Conservation (phyloP, 1,140 invertebrate species). For the Drosophila saltans region DNA sequence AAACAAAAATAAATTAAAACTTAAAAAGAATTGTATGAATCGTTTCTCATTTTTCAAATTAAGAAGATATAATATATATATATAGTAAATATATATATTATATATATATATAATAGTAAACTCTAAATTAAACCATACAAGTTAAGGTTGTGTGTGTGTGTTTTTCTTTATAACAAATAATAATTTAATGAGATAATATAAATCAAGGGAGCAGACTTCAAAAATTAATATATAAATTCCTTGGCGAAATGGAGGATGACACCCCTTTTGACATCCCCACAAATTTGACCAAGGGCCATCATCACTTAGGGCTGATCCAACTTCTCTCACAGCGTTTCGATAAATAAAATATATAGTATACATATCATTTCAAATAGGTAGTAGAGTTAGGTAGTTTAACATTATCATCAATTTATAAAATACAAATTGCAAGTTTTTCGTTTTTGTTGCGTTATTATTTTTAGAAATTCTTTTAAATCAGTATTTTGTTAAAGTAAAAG, state of each 20-base stretch:
- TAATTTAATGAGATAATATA: slow-evolving; percentile 81
- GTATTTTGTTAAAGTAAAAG: slow-evolving; percentile 51
- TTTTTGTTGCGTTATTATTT: slow-evolving; percentile 62
- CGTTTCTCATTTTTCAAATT: slow-evolving; percentile 50
- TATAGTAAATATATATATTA: no score
- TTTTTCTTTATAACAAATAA: slow-evolving; percentile 72
- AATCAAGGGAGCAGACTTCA: slow-evolving; percentile 77
- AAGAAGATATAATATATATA: not conserved
- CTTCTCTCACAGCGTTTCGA: slow-evolving; percentile 68
- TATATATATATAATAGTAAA: slow-evolving; percentile 35
- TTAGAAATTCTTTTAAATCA: slow-evolving; percentile 66
- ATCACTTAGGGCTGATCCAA: slow-evolving; percentile 64
- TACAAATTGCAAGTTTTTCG: slow-evolving; percentile 52
- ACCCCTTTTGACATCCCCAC: slow-evolving; percentile 31
- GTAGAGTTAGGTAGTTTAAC: slow-evolving; percentile 4
- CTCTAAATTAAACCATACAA: slow-evolving; percentile 71
- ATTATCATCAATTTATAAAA: slow-evolving; percentile 50
- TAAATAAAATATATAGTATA: slow-evolving; percentile 57
- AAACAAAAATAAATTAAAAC: slow-evolving; percentile 80
- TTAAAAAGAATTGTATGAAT: slow-evolving; percentile 69
- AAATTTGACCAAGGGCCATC: slow-evolving; percentile 62
- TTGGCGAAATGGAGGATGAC: slow-evolving; percentile 50
- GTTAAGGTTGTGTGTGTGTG: slow-evolving; percentile 42
- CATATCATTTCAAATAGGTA: slow-evolving; percentile 16
- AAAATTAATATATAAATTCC: slow-evolving; percentile 55